phyloP scores from a whole-genome alignment of 1,140 invertebrate genomes.

The Heliconius hermathena region DNA sequence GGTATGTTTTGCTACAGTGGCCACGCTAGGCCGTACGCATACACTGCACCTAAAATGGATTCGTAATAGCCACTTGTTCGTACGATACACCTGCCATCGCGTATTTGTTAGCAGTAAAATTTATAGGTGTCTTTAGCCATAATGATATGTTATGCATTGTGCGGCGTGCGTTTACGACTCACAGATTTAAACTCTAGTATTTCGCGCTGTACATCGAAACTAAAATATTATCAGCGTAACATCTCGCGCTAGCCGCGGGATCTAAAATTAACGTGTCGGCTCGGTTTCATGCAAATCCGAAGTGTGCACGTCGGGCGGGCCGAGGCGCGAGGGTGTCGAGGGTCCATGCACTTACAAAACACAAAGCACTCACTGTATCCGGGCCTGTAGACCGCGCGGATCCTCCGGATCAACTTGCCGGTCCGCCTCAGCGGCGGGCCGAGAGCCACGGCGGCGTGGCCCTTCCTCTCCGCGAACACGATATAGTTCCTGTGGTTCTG shows the following conservation, averaged over 20 bases:
- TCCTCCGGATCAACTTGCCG: constrained; percentile 67
- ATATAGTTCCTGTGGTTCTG: constrained; percentile 75
- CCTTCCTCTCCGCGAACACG: constrained; percentile 74
- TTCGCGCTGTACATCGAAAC: constrained; percentile 12
- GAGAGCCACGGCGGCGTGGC: constrained; percentile 70
- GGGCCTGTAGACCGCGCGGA: constrained; percentile 73
- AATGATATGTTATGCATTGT: constrained; percentile 47
- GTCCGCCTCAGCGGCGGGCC: constrained; percentile 71
- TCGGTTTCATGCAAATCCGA: constrained; percentile 7
- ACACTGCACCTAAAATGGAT: constrained; percentile 77
- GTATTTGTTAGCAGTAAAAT: constrained; percentile 66
- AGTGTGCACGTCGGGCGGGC: background rate
- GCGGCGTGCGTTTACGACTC: constrained; percentile 21
- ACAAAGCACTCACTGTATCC: constrained; percentile 76
- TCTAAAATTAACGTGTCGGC: constrained; percentile 15
- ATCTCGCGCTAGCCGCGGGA: constrained; percentile 10
- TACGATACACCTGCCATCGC: constrained; percentile 69
- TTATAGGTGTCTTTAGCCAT: constrained; percentile 56
- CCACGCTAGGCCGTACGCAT: constrained; percentile 62
- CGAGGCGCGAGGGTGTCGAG: background rate
- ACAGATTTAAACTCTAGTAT: constrained; percentile 32
- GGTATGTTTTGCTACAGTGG: constrained; percentile 60
- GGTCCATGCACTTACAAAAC: constrained; percentile 51
- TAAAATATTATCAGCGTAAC: constrained; percentile 20
- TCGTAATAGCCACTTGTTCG: constrained; percentile 77